Conservation (phyloP, 30 jellyfish, hydroid and myxozoan species). For the Calvadosia cruxmelitensis region DNA sequence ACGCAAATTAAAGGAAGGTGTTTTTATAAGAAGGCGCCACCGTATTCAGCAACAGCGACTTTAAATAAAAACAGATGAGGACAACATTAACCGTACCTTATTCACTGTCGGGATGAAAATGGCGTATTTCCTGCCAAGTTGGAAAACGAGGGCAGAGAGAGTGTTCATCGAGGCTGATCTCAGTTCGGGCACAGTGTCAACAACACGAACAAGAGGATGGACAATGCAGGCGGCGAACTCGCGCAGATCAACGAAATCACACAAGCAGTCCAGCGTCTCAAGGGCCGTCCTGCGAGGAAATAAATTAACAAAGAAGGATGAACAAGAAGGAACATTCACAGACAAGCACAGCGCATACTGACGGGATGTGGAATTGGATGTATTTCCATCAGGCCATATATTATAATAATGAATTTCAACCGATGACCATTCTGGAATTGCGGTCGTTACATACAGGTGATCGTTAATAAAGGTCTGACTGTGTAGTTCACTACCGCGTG, state of each 20-base stretch:
- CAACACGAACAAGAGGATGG: conserved; percentile 82
- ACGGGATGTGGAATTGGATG: no score
- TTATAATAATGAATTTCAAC: no score
- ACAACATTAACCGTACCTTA: conserved; percentile 29
- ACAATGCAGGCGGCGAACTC: conserved; percentile 84
- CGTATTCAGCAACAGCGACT: background rate
- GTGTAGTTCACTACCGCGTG: no score
- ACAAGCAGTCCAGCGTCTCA: conserved; percentile 70
- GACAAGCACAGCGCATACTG: no score
- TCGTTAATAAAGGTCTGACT: no score
- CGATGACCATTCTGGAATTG: no score
- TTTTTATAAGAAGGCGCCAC: background rate
- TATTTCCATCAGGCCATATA: no score
- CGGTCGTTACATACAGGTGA: no score
- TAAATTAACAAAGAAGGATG: background rate
- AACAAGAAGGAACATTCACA: no score
- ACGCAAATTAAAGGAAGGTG: background rate
- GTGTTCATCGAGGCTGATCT: conserved; percentile 67
- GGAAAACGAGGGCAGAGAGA: conserved; percentile 79
- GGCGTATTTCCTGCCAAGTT: conserved; percentile 69
- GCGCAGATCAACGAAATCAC: conserved; percentile 82
- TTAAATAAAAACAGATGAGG: background rate
- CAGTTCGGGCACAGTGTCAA: conserved; percentile 74
- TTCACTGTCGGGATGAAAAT: conserved; percentile 73
- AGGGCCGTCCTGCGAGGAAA: conserved; percentile 48